Conservation (phyloP, 2,888 invertebrate genomes). For the Rambutsinella grinnellia region DNA sequence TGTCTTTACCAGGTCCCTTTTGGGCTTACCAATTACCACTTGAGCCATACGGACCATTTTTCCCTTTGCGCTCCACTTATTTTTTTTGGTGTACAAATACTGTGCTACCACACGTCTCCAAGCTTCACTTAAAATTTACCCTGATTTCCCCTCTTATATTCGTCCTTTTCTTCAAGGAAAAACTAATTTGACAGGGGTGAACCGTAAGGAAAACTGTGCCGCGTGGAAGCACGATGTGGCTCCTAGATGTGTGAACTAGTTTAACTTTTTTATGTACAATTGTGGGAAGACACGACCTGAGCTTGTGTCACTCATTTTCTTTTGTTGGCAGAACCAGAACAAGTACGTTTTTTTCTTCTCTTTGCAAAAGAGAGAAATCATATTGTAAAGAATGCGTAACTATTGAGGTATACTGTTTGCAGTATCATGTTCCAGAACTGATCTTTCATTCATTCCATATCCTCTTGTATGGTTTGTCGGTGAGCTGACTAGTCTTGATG, state of each 20-base stretch:
- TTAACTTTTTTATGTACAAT: conserved; percentile 20
- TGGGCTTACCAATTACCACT: too few species aligned
- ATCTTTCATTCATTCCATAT: background rate
- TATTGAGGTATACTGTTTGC: too few species aligned
- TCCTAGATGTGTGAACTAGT: background rate
- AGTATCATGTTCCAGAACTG: background rate
- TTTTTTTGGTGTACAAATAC: background rate
- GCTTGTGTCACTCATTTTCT: conserved; percentile 32
- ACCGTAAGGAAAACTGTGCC: background rate
- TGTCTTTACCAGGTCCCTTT: background rate
- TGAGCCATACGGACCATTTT: too few species aligned
- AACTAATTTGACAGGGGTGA: background rate
- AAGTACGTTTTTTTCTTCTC: too few species aligned
- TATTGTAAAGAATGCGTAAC: too few species aligned
- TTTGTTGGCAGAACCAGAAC: too few species aligned
- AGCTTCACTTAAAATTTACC: too few species aligned
- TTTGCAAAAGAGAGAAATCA: too few species aligned
- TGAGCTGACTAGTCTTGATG: too few species aligned
- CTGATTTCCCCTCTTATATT: background rate
- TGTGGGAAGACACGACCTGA: conserved; percentile 48
- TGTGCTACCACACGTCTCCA: too few species aligned
- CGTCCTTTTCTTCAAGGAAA: background rate
- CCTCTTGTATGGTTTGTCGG: too few species aligned
- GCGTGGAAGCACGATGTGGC: background rate
- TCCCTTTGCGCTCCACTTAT: conserved; percentile 2